Percentiles rank a stretch among this genome's conserved stretches.
Evolutionary conservation across 2,797 vertebrate genomes (phyloP).

Genomic region (Babyrousa celebensis): DNA sequence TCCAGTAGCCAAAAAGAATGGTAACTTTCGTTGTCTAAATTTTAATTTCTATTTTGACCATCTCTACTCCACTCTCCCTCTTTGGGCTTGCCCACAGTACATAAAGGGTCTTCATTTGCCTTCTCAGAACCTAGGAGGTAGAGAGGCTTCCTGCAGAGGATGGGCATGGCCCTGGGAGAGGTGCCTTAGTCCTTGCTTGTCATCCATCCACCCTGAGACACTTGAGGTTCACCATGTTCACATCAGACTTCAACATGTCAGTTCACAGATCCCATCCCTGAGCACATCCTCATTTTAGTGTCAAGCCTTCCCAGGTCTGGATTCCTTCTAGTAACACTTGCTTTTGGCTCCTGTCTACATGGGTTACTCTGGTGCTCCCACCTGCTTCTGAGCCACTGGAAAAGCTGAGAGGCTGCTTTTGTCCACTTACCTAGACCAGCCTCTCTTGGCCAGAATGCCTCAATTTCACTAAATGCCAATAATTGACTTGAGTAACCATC

Average conservation of each 20-base stretch:
- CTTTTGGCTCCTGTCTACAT: not conserved
- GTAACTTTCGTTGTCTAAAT: not conserved
- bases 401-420: not conserved
- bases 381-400: not conserved
- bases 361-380: not conserved
- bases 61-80: not conserved
- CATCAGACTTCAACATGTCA: not conserved
- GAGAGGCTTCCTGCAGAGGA: not conserved
- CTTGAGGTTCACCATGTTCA: not conserved
- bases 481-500: not conserved
- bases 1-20: not conserved
- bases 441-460: not conserved
- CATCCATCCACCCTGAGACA: rapidly evolving
- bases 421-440: not conserved
- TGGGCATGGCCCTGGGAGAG: not conserved
- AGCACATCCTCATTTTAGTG: not conserved
- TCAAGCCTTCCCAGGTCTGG: rapidly evolving
- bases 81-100: not conserved
- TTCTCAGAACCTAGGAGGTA: not conserved
- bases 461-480: not conserved
- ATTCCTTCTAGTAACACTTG: not conserved
- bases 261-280: not conserved
- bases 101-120: not conserved
- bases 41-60: not conserved
- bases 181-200: not conserved